These are phyloP conservation scores for Dicerorhinus sumatrensis DNA, from an alignment of 2,113 vertebrate species.

Conservation along the genomic window DNA sequence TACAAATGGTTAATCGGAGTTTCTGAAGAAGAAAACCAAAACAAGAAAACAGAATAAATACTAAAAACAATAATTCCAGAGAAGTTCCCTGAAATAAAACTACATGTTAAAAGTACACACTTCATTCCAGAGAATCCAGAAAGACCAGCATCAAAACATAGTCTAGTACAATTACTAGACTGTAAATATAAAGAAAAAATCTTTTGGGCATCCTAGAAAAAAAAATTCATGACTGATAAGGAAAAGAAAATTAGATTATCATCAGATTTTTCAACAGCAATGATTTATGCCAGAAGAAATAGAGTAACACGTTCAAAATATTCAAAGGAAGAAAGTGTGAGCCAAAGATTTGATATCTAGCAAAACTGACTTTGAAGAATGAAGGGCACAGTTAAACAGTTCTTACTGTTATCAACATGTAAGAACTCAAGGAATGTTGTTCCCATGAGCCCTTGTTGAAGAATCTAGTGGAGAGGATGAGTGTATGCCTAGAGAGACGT, in stretches of 20 bases:
- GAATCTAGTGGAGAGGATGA: neutral
- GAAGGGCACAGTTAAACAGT: neutral
- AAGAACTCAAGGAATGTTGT: constrained; percentile 4
- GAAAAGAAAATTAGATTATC: constrained; percentile 29
- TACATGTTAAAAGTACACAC: neutral
- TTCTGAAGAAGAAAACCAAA: neutral
- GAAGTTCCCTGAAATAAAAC: neutral
- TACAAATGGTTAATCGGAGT: neutral
- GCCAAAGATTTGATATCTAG: neutral
- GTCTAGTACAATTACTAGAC: neutral
- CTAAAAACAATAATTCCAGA: neutral
- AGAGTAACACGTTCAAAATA: constrained; percentile 19
- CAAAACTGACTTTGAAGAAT: constrained; percentile 15
- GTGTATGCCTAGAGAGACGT: constrained; percentile 23
- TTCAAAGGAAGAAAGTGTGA: neutral
- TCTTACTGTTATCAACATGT: neutral
- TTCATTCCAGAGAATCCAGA: neutral
- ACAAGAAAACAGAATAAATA: neutral
- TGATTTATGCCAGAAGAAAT: neutral
- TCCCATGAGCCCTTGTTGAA: neutral
- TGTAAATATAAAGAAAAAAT: neutral
- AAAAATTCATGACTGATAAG: neutral
- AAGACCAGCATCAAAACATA: neutral
- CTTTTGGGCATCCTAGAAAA: neutral
- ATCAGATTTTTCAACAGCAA: neutral